Base-by-base conservation (phyloP, 2,797 vertebrate genomes). In the Chaenodraco wilsoni region DNA sequence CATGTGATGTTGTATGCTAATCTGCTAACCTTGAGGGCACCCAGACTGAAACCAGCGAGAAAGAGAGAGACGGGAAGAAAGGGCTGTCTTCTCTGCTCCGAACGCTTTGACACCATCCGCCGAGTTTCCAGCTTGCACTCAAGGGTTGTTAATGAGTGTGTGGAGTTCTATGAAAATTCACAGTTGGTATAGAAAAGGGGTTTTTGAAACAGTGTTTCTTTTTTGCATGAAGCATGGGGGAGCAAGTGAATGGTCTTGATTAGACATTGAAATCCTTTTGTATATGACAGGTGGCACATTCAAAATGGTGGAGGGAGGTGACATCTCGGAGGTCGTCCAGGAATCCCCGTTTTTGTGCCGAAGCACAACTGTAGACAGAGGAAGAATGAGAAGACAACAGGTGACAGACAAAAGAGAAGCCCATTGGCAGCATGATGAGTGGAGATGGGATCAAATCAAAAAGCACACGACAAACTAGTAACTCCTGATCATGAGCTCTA, bases 261-360 rank as follows among this genome's bases (percentile, higher is more conserved):
- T 90, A 87, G 82, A 83, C 82, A 91, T 91, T 92, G 83, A 93
- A 88, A 86, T 84, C 33, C 40, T 68, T 81, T 92, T 87, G 61
- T 91, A 63, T 90, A 70, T 75, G 84, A 77, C 91, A 96, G 95
- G 84, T 80, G 93, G 82, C n/a, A 86, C 89, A 52, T 88, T 79
- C 14, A 87, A 85, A 74, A 91, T 89, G 8, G 81, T 77, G 66
- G 57, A 84, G 72, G 92, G 92, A 82, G 93, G 91, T 0, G 89
- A 92, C 54, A 65, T 92, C 64, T 86, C 92, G 69, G 87, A 93
- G 27, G 65, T 90, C 59, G 76, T 85, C 64, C 90, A 87, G 33
- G 86, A 81, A 10, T 76, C 79, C 60, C 27, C 83, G 43, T 83
- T 91, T 37, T 82, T 72, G 78, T 0, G 19, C 93, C 68, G 63